Conservation (phyloP, 2,888 invertebrate genomes). For the Andricus quercusramuli region DNA sequence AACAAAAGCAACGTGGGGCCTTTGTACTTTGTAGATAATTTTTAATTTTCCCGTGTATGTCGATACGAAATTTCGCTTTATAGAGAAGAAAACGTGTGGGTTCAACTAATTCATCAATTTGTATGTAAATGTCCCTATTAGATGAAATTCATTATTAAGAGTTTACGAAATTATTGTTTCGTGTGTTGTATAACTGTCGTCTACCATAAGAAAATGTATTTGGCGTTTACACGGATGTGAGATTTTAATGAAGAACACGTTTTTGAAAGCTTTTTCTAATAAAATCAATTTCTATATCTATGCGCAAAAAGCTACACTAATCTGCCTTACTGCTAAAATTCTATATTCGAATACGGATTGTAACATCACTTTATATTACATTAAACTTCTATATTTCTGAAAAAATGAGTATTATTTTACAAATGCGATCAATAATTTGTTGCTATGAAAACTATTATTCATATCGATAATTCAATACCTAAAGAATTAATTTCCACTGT, state of each 20-base stretch:
- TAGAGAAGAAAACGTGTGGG: background rate
- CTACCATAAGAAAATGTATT: background rate
- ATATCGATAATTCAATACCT: no score
- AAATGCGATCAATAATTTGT: background rate
- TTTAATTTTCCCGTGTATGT: constrained; percentile 55
- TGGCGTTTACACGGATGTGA: background rate
- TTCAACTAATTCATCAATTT: background rate
- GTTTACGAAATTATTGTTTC: background rate
- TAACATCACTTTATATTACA: constrained; percentile 62
- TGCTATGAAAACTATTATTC: background rate
- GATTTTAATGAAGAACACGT: background rate
- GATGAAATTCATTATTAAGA: background rate
- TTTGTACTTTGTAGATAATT: constrained; percentile 68
- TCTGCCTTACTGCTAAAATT: constrained; percentile 28
- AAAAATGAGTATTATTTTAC: constrained; percentile 46
- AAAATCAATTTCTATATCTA: constrained; percentile 7
- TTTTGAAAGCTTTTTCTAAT: constrained; percentile 9
- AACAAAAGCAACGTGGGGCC: constrained; percentile 64
- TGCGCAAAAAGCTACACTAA: constrained; percentile 1
- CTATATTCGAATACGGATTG: constrained; percentile 49
- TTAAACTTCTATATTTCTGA: constrained; percentile 65
- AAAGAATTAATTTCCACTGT: no score
- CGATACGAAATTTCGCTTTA: background rate
- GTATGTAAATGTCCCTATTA: background rate
- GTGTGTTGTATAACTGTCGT: background rate